These are phyloP conservation scores for Drosophila dives DNA, from an alignment of 2,888 invertebrate genomes.

Conservation along the genomic window DNA sequence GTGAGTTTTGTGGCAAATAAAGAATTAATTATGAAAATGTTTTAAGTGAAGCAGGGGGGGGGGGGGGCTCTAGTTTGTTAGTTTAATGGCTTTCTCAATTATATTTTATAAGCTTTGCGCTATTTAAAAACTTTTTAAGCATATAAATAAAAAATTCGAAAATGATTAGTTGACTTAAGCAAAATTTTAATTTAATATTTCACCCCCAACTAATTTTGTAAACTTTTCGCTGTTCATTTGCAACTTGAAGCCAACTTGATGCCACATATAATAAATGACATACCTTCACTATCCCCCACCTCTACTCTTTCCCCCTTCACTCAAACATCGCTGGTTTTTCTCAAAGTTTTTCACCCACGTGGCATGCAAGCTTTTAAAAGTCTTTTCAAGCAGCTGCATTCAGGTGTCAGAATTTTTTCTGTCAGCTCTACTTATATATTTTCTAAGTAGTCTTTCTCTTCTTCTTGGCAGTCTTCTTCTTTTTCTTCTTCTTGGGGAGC, in stretches of 20 bases:
- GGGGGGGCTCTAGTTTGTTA: too few relatives aligned
- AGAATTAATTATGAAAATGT: background rate
- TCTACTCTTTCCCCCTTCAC: background rate
- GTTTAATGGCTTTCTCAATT: background rate
- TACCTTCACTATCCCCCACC: background rate
- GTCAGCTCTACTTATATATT: conserved; percentile 21
- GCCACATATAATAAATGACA: conserved; percentile 9
- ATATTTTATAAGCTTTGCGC: background rate
- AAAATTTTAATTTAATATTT: background rate
- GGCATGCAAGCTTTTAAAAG: conserved; percentile 36
- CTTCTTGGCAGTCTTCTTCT: background rate
- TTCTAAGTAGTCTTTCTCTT: background rate
- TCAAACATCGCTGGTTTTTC: background rate
- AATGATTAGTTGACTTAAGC: background rate
- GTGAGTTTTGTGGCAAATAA: background rate
- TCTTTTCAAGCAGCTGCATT: conserved; percentile 42
- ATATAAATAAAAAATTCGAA: too few relatives aligned
- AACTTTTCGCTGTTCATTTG: background rate
- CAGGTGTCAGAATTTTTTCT: conserved; percentile 44
- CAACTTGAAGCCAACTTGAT: background rate
- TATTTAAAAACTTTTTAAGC: too few relatives aligned
- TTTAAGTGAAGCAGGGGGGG: too few relatives aligned
- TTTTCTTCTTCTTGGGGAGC: background rate
- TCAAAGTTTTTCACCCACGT: conserved; percentile 26
- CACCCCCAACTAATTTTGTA: background rate